Conservation (phyloP, 2,888 invertebrate genomes). For the Nemurella pictetii region DNA sequence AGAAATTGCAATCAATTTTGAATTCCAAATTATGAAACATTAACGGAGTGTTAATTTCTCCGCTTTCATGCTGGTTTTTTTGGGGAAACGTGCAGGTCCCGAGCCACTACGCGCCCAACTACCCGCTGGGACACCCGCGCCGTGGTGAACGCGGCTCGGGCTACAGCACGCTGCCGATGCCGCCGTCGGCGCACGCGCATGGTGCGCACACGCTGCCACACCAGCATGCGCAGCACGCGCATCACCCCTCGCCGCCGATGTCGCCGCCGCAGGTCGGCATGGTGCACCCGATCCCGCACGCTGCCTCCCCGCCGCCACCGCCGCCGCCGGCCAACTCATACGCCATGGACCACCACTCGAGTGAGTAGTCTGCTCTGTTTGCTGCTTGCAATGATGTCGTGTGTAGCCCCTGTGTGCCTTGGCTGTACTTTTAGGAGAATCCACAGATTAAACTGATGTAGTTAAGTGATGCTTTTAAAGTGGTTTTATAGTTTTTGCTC, state of each 20-base stretch:
- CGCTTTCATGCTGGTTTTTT: too few relatives aligned
- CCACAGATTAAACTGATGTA: too few relatives aligned
- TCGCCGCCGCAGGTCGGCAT: slow-evolving; percentile 68
- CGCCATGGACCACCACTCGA: slow-evolving; percentile 62
- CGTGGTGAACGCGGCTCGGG: slow-evolving; percentile 70
- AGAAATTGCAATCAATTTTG: too few relatives aligned
- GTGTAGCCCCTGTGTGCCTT: too few relatives aligned
- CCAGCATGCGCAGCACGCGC: slow-evolving; percentile 26
- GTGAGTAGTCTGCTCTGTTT: too few relatives aligned
- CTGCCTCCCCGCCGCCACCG: slow-evolving; percentile 58
- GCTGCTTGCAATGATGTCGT: too few relatives aligned
- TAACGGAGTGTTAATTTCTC: too few relatives aligned
- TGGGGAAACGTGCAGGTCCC: too few relatives aligned
- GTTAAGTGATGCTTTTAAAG: too few relatives aligned
- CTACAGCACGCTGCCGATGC: slow-evolving; percentile 82
- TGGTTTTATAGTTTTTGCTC: too few relatives aligned
- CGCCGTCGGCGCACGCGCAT: slow-evolving; percentile 52
- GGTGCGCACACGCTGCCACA: slow-evolving; percentile 44
- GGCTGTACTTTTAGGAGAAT: too few relatives aligned
- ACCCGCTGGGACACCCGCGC: slow-evolving; percentile 79
- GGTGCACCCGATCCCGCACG: slow-evolving; percentile 74
- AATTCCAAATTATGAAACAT: too few relatives aligned
- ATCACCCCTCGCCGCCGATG: slow-evolving; percentile 47
- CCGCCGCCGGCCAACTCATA: slow-evolving; percentile 65
- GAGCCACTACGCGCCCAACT: slow-evolving; percentile 95